phyloP scores from a whole-genome alignment of 2,113 vertebrate genomes.

The Spea bombifrons region DNA sequence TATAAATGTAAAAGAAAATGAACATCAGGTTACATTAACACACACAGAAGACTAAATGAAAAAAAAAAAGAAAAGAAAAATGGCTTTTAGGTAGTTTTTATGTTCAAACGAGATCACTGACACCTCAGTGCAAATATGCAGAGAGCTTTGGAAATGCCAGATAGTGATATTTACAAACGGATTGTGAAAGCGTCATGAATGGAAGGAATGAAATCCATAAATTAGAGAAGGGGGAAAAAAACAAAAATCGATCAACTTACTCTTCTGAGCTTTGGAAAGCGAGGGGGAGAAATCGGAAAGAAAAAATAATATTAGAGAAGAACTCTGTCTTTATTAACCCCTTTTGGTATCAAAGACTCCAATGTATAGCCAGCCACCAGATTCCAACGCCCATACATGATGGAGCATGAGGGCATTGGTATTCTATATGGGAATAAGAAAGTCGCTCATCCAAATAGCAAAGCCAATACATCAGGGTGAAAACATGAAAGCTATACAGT shows the following conservation, averaged over 20 bases:
- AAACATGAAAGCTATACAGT: too few relatives aligned
- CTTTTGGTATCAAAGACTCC: background rate
- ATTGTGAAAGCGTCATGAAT: background rate
- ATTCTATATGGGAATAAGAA: too few relatives aligned
- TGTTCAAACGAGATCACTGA: slow-evolving; percentile 12
- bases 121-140: slow-evolving; percentile 1
- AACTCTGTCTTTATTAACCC: background rate
- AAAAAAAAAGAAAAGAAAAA: background rate
- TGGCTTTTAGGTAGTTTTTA: slow-evolving; percentile 1
- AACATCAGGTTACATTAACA: too few relatives aligned
- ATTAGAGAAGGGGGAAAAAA: too few relatives aligned
- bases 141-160: slow-evolving; percentile 29
- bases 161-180: slow-evolving; percentile 24
- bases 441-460: too few relatives aligned
- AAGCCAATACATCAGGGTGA: too few relatives aligned
- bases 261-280: slow-evolving; percentile 48
- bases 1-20: too few relatives aligned
- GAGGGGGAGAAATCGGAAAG: slow-evolving; percentile 10
- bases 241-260: slow-evolving; percentile 44
- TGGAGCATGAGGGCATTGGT: too few relatives aligned
- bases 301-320: slow-evolving; percentile 12
- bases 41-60: background rate
- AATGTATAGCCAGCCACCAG: too few relatives aligned
- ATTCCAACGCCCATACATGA: too few relatives aligned
- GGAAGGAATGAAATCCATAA: slow-evolving; percentile 1